A percentile compares a stretch with the other conserved stretches of the same genome.
Conservation (phyloP, 2,797 vertebrate genomes). For the Rhadinocentrus ornatus region DNA sequence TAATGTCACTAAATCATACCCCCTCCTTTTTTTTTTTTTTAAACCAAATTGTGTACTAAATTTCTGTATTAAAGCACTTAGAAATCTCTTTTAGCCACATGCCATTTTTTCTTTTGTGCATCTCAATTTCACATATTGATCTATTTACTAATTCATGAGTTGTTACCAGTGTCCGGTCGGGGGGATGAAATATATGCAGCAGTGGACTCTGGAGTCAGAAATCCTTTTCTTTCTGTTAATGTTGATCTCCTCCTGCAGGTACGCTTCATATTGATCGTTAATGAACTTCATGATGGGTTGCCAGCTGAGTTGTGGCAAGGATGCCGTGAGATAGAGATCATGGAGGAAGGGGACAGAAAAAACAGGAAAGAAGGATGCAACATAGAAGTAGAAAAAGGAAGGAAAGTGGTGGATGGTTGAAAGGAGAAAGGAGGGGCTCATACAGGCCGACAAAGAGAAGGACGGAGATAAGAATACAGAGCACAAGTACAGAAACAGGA, state of each 20-base stretch:
- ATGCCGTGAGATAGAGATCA: background rate
- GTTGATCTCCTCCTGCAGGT: conserved; percentile 96
- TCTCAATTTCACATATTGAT: background rate
- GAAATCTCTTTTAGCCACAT: too few relatives aligned
- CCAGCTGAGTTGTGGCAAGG: conserved; percentile 83
- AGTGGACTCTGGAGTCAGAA: conserved; percentile 95
- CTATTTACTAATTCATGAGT: background rate
- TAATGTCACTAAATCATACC: background rate
- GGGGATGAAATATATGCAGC: conserved; percentile 99
- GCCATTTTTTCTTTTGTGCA: background rate
- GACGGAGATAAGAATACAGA: conserved; percentile 8
- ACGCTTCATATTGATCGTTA: conserved; percentile 96
- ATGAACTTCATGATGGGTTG: conserved; percentile 99
- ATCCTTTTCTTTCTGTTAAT: conserved; percentile 96
- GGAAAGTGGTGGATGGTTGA: conserved; percentile 7
- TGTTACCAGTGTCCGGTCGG: conserved; percentile 97
- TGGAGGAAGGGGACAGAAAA: background rate
- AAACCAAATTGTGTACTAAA: background rate
- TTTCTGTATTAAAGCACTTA: too few relatives aligned
- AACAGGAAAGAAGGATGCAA: background rate
- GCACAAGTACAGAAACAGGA: conserved; percentile 26
- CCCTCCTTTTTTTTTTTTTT: background rate
- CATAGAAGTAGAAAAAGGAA: background rate
- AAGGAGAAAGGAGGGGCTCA: background rate
- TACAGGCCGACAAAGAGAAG: background rate